Conservation (phyloP, 2,888 invertebrate genomes). For the Eurois occulta region DNA sequence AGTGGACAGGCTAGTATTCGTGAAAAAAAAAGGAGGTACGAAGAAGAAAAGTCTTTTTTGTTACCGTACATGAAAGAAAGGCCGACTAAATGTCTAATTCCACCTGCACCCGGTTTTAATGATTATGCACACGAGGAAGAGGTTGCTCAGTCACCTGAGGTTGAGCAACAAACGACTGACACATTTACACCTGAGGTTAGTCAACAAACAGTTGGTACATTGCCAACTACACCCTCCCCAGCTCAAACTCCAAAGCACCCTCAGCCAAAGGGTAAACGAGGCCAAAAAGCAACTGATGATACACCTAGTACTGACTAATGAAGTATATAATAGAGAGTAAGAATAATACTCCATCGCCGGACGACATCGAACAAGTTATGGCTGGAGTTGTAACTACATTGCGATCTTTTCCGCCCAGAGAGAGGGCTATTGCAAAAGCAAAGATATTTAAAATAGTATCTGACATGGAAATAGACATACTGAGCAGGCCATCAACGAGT, state of each 20-base stretch:
- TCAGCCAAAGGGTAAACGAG: conserved; percentile 46
- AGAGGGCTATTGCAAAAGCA: conserved; percentile 61
- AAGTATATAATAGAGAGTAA: conserved; percentile 56
- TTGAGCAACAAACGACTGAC: conserved; percentile 50
- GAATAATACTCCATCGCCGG: conserved; percentile 42
- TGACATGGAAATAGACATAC: conserved; percentile 61
- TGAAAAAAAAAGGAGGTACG: conserved; percentile 59
- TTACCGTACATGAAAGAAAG: conserved; percentile 57
- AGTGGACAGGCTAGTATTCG: conserved; percentile 27
- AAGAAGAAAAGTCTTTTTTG: conserved; percentile 61
- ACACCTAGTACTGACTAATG: conserved; percentile 46
- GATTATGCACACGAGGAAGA: conserved; percentile 27
- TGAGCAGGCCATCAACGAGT: conserved; percentile 50
- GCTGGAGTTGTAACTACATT: conserved; percentile 39
- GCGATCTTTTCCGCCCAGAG: conserved; percentile 57
- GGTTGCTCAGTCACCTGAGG: conserved; percentile 54
- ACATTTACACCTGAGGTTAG: conserved; percentile 45
- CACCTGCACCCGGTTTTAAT: not conserved
- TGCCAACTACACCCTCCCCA: conserved; percentile 50
- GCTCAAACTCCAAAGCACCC: conserved; percentile 41
- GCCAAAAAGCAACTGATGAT: conserved; percentile 36
- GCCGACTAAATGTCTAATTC: conserved; percentile 17
- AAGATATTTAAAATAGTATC: conserved; percentile 62
- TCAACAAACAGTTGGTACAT: conserved; percentile 41
- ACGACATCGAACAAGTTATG: conserved; percentile 57